Conservation (phyloP, 2,797 vertebrate species). For the Amblyopsis hoosieri region DNA sequence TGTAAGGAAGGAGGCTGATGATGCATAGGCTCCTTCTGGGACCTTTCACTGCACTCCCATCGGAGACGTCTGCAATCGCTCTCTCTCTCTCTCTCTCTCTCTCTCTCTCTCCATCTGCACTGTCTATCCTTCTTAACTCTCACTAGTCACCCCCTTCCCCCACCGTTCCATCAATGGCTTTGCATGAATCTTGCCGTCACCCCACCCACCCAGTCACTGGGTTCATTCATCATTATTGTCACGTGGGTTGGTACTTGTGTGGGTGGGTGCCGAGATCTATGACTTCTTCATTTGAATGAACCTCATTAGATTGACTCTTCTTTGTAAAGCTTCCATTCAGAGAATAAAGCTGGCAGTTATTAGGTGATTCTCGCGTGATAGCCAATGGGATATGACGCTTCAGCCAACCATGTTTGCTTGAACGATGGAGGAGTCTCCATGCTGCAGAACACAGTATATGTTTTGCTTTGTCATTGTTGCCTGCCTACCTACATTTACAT, state of each 20-base stretch:
- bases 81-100: conserved; percentile 45
- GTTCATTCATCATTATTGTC: conserved; percentile 84
- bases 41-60: conserved; percentile 68
- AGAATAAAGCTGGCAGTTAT: conserved; percentile 78
- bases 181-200: conserved; percentile 70
- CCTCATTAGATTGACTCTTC: conserved; percentile 80
- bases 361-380: conserved; percentile 73
- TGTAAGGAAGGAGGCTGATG: conserved; percentile 75
- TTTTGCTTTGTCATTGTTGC: conserved; percentile 59
- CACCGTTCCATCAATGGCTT: conserved; percentile 64
- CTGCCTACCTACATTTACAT: conserved; percentile 60
- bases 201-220: conserved; percentile 62
- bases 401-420: conserved; percentile 65
- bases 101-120: background rate
- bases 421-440: conserved; percentile 46
- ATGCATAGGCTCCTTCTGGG: conserved; percentile 78
- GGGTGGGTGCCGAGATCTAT: conserved; percentile 80
- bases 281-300: conserved; percentile 80
- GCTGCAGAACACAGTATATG: conserved; percentile 48
- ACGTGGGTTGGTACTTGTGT: conserved; percentile 66
- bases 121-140: conserved; percentile 48
- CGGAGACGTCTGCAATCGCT: conserved; percentile 69
- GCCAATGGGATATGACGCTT: conserved; percentile 75
- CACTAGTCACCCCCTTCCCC: conserved; percentile 15
- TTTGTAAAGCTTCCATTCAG: conserved; percentile 78